These are phyloP conservation scores for Zoanthus solanderi DNA, from an alignment of 92 coral and sea anemone genomes.

Conservation along the genomic window DNA sequence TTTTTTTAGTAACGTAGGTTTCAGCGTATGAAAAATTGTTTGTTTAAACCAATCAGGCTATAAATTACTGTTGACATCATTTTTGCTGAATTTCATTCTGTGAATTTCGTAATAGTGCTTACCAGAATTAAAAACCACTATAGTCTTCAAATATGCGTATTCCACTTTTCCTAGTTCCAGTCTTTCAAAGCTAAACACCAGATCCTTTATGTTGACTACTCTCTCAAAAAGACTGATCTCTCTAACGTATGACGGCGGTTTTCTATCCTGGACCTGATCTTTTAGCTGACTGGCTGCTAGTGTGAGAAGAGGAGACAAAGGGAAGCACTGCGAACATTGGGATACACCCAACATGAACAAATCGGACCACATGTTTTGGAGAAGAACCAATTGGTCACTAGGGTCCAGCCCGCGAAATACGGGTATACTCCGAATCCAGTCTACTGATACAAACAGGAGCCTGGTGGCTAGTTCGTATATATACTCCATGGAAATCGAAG, in stretches of 20 bases:
- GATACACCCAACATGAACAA: conserved; percentile 91
- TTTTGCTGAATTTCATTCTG: not conserved
- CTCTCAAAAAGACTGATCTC: conserved; percentile 67
- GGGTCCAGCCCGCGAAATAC: conserved; percentile 79
- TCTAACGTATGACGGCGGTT: not conserved
- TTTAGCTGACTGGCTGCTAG: conserved; percentile 74
- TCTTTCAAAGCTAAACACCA: conserved; percentile 89
- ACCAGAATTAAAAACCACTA: conserved; percentile 97
- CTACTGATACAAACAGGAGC: conserved; percentile 92
- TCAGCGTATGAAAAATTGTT: too few species aligned
- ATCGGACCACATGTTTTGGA: conserved; percentile 92
- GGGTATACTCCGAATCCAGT: conserved; percentile 88
- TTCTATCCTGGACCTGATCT: conserved; percentile 41
- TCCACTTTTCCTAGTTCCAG: conserved; percentile 82
- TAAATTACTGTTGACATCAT: not conserved
- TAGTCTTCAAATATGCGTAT: conserved; percentile 90
- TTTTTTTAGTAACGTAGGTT: too few species aligned
- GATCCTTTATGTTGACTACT: conserved; percentile 81
- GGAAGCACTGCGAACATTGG: conserved; percentile 88
- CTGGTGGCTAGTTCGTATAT: conserved; percentile 98
- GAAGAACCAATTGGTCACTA: conserved; percentile 81
- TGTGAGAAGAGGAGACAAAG: conserved; percentile 86
- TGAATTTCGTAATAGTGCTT: not conserved
- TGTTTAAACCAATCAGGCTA: too few species aligned
- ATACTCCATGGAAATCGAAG: conserved; percentile 91